Evolutionary conservation across 1,140 invertebrate species (phyloP), one percentile per base, ranked within the genome.

Genomic region (Caenorhabditis latens): DNA sequence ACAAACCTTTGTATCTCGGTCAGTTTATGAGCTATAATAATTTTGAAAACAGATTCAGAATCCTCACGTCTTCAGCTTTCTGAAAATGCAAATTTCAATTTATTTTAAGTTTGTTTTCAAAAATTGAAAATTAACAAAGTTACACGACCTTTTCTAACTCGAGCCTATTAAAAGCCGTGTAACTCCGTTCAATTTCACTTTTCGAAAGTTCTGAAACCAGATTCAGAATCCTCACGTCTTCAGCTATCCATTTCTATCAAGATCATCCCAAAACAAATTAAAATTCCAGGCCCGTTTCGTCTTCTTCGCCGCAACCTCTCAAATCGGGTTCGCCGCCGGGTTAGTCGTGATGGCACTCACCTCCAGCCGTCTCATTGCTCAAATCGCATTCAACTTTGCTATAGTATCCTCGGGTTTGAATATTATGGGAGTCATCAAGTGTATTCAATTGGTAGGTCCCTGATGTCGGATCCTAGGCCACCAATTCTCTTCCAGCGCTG

Each of bases 331-430:
- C 65, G 88, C 87, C 19, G 32, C 84, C 32, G 91, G 90, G 4
- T 46, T 75, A 14, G 40, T 71, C 6, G 57, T 48, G 5, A 58
- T 58, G 53, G 57, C 67, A 55, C 83, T 90, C 16, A 87, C 84
- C n/a, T 63, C 42, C 2, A 57, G 79, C 42, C 71, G 86, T 32
- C 16, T 86, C 2, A 50, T 88, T 43, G 86, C 87, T 24, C 90
- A 90, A 57, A 75, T 87, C 19, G 71, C 58, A 42, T 91, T 88
- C 48, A 91, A 90, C 40, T 84, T 86, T 0, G 85, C 90, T 8
- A 90, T 90, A 40, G 88, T 88, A 13, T 91, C 91, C 50, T 87
- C 85, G 43, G 90, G 89, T 16, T 75, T 91, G 61, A 91, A 91
- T 84, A 85, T 86, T 84, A 88, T 91, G 46, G 90, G 90, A 8